Base-by-base conservation (phyloP, 2,888 invertebrate genomes). In the Hanleya hanleyi region DNA sequence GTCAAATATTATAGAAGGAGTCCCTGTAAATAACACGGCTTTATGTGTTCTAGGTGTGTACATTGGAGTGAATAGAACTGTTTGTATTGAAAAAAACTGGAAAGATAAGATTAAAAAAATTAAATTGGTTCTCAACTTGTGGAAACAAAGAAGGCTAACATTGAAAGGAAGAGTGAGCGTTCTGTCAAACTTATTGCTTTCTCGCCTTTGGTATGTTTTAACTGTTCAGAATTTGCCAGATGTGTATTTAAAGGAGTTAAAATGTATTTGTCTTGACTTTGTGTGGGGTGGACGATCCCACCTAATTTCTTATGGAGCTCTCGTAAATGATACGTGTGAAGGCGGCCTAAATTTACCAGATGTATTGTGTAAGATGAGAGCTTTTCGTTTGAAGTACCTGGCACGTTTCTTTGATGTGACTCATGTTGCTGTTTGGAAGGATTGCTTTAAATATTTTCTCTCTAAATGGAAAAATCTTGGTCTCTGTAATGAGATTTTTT, bases 31-130 rank as follows among this genome's bases (percentile, higher is more conserved):
- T n/a, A n/a, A n/a, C n/a, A n/a, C n/a, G n/a, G n/a, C n/a, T n/a
- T n/a, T n/a, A n/a, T n/a, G n/a, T n/a, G 38, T 64, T n/a, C 36
- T 64, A 37, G 35, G 64, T 18, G 64, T 64, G 37, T 35, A 37
- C n/a, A 18, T 64, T 32, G 64, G 64, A 18, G 3, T n/a, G n/a
- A 37, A 64, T 3, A 26, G 36, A 26, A 4, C 32, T 29, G 3
- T 36, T n/a, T 64, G 64, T n/a, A 64, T 36, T 36, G 37, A 64
- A 29, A 4, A 1, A n/a, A 64, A 64, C 29, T 64, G 64, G 64
- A 15, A 1, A n/a, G 3, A 64, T n/a, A 33, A 64, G 1, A 15
- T 64, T 18, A 64, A 64, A 35, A 64, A 35, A 15, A 35, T 64
- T 32, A 64, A 64, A 29, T 22, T 15, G 26, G n/a, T 57, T 26